Evolutionary conservation across 2,888 invertebrate species (phyloP), one percentile per base, ranked within the genome.

Genomic region (Melipona bicolor): DNA sequence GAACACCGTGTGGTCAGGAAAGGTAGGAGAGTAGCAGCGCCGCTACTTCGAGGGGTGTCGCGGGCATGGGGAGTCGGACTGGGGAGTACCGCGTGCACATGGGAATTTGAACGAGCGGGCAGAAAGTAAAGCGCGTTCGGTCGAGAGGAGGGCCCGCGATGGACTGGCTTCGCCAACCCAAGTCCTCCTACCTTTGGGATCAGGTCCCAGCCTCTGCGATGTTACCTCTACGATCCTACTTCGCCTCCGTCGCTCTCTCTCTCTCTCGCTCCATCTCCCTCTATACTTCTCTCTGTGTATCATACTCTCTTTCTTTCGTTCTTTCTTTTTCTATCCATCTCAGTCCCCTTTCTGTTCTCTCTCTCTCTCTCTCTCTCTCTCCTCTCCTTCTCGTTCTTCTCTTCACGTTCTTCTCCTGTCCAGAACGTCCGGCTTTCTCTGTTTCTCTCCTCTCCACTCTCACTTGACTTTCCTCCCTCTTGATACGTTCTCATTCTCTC

Each of bases 121-220:
- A 90, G 91, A 89, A 90, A 92, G 91, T 90, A 90, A 92, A 90
- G 91, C 91, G 91, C 91, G 92, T 93, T 93, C 92, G 93, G 90
- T 93, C 93, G 93, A 92, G 93, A 93, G 92, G 93, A 94, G 93
- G 94, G 92, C 92, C 93, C 93, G 93, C 94, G 94, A 94, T 94
- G 94, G 94, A 94, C 94, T 94, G 94, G 93, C 91, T 93, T 92
- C 91, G 89, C 90, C 89, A 84, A 83, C 84, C 89, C 89, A 88
- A 91, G 92, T 89, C 92, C 93, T 93, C 94, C 93, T 93, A 93
- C 93, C 94, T 94, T 94, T 94, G 91, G 93, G 93, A 94, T 93
- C 94, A 90, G 92, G 93, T 93, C 93, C 92, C 94, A 93, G 93
- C 93, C 93, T 92, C 93, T 92, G 91, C 91, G 91, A 91, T 91